Conservation (phyloP, 2,888 invertebrate genomes). For the Lasioglossum marginatum region DNA sequence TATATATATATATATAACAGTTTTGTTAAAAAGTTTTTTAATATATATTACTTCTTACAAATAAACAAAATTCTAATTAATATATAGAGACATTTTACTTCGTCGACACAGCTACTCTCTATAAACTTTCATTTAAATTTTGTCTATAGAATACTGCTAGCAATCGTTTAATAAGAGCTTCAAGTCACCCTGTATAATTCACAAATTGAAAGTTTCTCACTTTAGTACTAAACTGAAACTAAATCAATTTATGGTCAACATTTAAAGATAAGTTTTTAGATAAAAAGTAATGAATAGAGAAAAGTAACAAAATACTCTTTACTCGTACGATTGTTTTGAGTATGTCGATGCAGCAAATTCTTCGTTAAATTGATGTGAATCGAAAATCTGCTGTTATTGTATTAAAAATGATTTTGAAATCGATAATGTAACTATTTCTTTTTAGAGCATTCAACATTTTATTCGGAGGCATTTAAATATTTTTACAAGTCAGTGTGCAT, state of each 20-base stretch:
- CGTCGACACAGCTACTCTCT: background rate
- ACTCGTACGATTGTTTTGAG: background rate
- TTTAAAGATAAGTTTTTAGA: background rate
- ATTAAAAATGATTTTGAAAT: background rate
- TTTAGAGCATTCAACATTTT: background rate
- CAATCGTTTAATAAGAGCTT: background rate
- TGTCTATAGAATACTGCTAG: background rate
- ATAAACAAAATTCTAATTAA: background rate
- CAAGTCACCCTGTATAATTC: background rate
- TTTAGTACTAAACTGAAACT: background rate
- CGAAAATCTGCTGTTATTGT: background rate
- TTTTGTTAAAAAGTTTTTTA: background rate
- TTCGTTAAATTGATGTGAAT: background rate
- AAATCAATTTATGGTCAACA: background rate
- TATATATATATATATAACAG: too few species aligned
- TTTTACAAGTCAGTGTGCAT: background rate
- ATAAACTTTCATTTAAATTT: background rate
- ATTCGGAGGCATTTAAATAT: constrained; percentile 2
- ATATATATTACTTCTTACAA: background rate
- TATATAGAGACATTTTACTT: background rate
- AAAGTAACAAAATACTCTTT: background rate
- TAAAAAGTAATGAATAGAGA: background rate
- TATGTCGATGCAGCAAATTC: background rate
- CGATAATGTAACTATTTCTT: constrained; percentile 2
- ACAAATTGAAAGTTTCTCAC: background rate